phyloP scores from a whole-genome alignment of 2,113 vertebrate genomes.

The Proteles cristata region DNA sequence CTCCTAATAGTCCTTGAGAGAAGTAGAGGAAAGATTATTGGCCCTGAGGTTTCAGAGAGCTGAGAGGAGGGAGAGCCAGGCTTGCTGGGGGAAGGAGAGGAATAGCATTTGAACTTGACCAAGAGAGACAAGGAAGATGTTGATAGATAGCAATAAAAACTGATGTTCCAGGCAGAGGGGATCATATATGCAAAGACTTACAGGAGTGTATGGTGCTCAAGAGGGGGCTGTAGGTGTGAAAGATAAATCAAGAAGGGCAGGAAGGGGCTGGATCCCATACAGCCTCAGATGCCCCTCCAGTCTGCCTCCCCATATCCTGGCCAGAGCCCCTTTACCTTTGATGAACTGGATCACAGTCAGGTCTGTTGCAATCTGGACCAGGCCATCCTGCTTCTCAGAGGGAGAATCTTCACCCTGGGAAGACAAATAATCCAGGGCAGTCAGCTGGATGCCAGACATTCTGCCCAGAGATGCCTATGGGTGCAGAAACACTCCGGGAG shows the following conservation, averaged over 20 bases:
- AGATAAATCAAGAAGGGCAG: not conserved
- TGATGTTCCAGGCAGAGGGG: not conserved
- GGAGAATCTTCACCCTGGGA: slow-evolving; percentile 67
- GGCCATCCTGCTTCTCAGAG: slow-evolving; percentile 47
- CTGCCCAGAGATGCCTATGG: not conserved
- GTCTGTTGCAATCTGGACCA: slow-evolving; percentile 66
- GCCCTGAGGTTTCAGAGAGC: not conserved
- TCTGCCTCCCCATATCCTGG: not conserved
- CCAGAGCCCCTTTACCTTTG: slow-evolving; percentile 88
- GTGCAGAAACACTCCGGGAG: not conserved
- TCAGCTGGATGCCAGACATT: not conserved
- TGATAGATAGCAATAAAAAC: not conserved
- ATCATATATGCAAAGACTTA: not conserved
- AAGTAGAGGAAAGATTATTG: not conserved
- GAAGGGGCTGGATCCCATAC: not conserved
- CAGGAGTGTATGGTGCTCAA: not conserved
- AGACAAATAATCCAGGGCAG: not conserved
- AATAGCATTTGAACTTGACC: not conserved
- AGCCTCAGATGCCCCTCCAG: not conserved
- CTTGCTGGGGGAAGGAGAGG: not conserved
- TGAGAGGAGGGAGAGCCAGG: not conserved
- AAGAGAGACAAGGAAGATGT: slow-evolving; percentile 6
- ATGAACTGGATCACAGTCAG: slow-evolving; percentile 89
- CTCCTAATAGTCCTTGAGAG: slow-evolving; percentile 11
- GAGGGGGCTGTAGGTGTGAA: not conserved